phyloP scores from a whole-genome alignment of 2,113 vertebrate species.

The Silurus meridionalis region DNA sequence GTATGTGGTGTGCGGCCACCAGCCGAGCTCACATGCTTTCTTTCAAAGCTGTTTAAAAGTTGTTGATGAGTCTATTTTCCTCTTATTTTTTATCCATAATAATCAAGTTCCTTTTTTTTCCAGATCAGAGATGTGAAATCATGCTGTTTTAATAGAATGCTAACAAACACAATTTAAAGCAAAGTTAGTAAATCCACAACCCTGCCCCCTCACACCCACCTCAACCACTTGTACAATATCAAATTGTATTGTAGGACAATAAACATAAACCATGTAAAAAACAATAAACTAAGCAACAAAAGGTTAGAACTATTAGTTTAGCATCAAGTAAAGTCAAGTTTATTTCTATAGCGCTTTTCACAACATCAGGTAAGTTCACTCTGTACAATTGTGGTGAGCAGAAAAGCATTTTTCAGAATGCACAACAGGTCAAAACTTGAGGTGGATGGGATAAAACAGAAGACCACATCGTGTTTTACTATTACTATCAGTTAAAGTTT shows the following conservation, averaged over 20 bases:
- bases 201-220: neutral
- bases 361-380: no score
- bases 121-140: neutral
- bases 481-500: no score
- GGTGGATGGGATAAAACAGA: no score
- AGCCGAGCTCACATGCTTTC: slow-evolving; percentile 2
- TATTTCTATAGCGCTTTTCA: no score
- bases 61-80: neutral
- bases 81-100: neutral
- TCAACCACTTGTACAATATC: neutral
- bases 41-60: neutral
- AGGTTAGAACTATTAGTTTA: neutral
- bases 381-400: no score
- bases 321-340: neutral
- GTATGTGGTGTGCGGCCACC: slow-evolving; percentile 30
- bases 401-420: no score
- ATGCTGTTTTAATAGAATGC: neutral
- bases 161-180: neutral
- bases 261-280: neutral
- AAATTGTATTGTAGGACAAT: neutral
- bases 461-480: no score
- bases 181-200: neutral
- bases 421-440: no score
- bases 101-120: neutral
- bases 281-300: neutral